Evolutionary conservation across 2,797 vertebrate genomes (phyloP), one percentile per base, ranked within the genome.

Genomic region (Oreortyx pictus): DNA sequence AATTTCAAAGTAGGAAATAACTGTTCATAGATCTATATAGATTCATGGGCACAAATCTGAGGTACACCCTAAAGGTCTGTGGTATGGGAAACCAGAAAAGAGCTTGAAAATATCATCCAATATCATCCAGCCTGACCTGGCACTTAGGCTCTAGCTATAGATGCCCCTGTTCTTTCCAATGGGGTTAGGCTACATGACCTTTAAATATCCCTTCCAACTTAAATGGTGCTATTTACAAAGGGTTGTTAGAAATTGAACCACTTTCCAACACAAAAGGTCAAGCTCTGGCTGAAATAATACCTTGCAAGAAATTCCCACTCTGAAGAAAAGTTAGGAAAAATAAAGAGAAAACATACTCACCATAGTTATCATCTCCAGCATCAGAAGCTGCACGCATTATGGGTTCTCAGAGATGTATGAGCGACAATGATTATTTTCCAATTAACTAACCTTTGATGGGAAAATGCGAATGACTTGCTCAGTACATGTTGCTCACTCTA

Each of bases 391-490:
- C 39, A 65, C 83, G 91, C 87, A 35, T 70, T 60, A 64, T 8
- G 12, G 11, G 15, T 77, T 68, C n/a, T 73, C 70, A 83, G 80
- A 93, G 56, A 81, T 31, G 29, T 39, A 77, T 82, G 46, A 90
- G 52, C 20, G 44, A 71, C 73, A 91, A 78, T 54, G 9, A 6
- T 8, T 35, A 27, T 77, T 92, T 90, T 67, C 46, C 33, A 76
- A 37, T 57, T 74, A 82, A 88, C 46, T 83, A 74, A 83, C 75
- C 72, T 83, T 61, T 78, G 44, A 81, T 71, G 52, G 76, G 49
- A 89, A 88, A 70, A 74, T 67, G 37, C 31, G 79, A 88, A 96
- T 60, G 39, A 49, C 46, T 86, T 90, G 44, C 67, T 86, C 43
- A 67, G 61, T 68, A 75, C 23, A 27, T 3, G 8, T 31, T 16